Conservation (phyloP, 2,888 invertebrate genomes). For the Lasioglossum lativentre region DNA sequence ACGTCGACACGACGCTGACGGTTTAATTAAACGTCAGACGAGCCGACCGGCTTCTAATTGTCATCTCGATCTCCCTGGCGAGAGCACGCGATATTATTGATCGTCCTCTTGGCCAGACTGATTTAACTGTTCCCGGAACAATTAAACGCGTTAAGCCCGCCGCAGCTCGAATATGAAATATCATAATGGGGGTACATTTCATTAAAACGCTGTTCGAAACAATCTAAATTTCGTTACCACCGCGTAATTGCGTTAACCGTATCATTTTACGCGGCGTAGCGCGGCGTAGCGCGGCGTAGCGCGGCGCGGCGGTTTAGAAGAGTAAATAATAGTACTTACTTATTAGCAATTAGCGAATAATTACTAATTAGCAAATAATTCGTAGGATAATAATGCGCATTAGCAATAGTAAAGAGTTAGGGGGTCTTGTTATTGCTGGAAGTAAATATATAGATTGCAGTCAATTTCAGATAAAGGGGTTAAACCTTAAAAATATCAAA, state of each 20-base stretch:
- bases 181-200: not conserved
- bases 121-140: conserved; percentile 8
- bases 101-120: not conserved
- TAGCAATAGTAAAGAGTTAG: not conserved
- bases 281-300: too few species aligned
- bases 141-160: not conserved
- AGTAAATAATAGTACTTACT: too few species aligned
- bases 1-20: conserved; percentile 28
- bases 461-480: not conserved
- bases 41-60: conserved; percentile 2
- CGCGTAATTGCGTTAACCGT: not conserved
- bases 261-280: not conserved
- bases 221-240: not conserved
- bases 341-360: too few species aligned
- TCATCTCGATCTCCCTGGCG: not conserved
- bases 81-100: conserved; percentile 7
- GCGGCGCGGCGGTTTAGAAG: not conserved
- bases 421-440: not conserved
- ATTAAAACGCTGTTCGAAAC: not conserved
- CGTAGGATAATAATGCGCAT: not conserved
- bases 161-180: not conserved
- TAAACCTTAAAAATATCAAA: not conserved
- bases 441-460: too few species aligned
- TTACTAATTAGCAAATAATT: too few species aligned
- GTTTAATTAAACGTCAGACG: conserved; percentile 53